Base-by-base conservation (phyloP, 1,140 invertebrate genomes). In the Zaprionus inermis region DNA sequence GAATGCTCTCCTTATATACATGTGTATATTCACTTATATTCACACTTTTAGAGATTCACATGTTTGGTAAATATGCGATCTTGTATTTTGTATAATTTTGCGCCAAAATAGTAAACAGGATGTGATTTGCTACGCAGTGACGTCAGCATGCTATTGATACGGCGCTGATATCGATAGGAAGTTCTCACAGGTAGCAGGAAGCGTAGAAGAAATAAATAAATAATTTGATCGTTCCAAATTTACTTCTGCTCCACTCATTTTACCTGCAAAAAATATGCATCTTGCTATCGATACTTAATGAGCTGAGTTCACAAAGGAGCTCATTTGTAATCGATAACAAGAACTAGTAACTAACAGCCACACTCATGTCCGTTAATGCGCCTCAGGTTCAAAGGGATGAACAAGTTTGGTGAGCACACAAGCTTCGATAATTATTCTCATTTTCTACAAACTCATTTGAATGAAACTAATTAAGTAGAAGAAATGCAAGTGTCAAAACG, bases 61-160 rank as follows among this genome's bases (percentile, higher is more conserved):
- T 63, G n/a, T 52, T 30, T 16, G 30, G 63, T 56, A 34, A n/a
- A 36, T 18, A 54, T 24, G 24, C n/a, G 44, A 51, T 63, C 30
- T 20, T 24, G 14, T 30, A 55, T 46, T 73, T 68, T 57, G 44
- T 63, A 57, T 60, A 68, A 38, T 24, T 58, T 64, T 54, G n/a
- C 38, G 38, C 69, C 44, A 66, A 88, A 79, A 79, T 63, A 79
- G 79, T 88, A 86, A 88, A 86, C 83, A 86, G 83, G 83, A 86
- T 86, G 79, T 83, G 56, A 38, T 34, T 10, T 60, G n/a, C 41
- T 57, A 58, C 1, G 64, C 18, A 18, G 51, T 81, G 67, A 76
- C 76, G 76, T 83, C 79, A 82, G 65, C 49, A 24, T 28, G 22
- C 67, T 81, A 69, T 78, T 68, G 59, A 76, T 72, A 76, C 46